These are phyloP conservation scores for Galemys pyrenaicus DNA, from an alignment of 2,113 vertebrate genomes.

Conservation along the genomic window DNA sequence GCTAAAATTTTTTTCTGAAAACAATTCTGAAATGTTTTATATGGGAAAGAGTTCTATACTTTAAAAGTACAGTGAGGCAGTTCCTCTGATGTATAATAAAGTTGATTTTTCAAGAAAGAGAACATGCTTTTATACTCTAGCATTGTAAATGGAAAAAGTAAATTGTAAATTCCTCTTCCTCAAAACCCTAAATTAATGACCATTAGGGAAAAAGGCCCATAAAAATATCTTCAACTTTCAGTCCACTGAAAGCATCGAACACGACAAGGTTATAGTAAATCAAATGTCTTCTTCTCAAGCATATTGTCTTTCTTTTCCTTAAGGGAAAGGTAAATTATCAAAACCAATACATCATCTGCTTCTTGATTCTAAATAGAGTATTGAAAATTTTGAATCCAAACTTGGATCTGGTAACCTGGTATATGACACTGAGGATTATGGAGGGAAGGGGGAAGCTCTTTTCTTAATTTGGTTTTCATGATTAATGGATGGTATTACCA, in stretches of 20 bases:
- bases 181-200: constrained; percentile 50
- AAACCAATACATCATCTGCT: background rate
- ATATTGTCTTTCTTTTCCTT: constrained; percentile 6
- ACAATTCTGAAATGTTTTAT: background rate
- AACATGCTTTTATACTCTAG: constrained; percentile 41
- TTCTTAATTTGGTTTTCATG: constrained; percentile 42
- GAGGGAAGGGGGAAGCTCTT: constrained; percentile 27
- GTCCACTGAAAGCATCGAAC: background rate
- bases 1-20: background rate
- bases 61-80: background rate
- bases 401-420: background rate
- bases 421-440: background rate
- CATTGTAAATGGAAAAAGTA: constrained; percentile 33
- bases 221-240: constrained; percentile 1
- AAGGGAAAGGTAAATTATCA: background rate
- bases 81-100: constrained; percentile 17
- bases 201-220: constrained; percentile 25
- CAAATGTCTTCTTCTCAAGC: background rate
- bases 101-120: constrained; percentile 29
- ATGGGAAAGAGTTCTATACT: background rate
- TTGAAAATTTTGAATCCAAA: background rate
- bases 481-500: constrained; percentile 25
- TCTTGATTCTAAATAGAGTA: background rate
- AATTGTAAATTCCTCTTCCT: constrained; percentile 43
- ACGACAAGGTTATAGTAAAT: background rate